Conservation (phyloP, 2,888 invertebrate genomes). For the Drosophila demipolita region DNA sequence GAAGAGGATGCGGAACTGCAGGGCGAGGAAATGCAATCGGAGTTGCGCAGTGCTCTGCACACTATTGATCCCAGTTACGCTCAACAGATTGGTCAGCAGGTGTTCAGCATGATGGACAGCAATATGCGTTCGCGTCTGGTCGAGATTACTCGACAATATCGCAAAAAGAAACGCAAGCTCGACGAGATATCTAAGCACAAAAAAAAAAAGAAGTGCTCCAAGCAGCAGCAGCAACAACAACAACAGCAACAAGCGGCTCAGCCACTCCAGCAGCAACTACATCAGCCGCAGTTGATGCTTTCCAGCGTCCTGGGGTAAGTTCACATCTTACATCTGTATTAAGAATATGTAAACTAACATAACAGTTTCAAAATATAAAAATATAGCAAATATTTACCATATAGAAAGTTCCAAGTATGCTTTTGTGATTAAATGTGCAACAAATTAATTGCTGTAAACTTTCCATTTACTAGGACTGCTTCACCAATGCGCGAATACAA, state of each 20-base stretch:
- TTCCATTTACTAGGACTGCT: conserved; percentile 50
- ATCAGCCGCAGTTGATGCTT: conserved; percentile 66
- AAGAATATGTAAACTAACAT: not conserved
- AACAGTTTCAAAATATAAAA: not conserved
- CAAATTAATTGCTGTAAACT: not conserved
- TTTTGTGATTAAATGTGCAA: no score
- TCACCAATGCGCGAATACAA: conserved; percentile 81
- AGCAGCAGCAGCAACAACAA: conserved; percentile 53
- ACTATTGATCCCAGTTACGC: conserved; percentile 76
- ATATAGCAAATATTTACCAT: not conserved
- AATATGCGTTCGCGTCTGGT: conserved; percentile 93
- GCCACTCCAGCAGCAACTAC: conserved; percentile 33
- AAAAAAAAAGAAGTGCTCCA: conserved; percentile 84
- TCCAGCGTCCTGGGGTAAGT: conserved; percentile 66
- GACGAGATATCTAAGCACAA: conserved; percentile 87
- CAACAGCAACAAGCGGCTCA: conserved; percentile 25
- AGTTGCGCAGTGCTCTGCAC: conserved; percentile 76
- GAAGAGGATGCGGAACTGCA: conserved; percentile 74
- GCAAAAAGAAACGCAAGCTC: conserved; percentile 93
- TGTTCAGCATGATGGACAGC: conserved; percentile 91
- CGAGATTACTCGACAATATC: conserved; percentile 92
- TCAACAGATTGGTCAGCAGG: conserved; percentile 83
- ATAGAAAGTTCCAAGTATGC: not conserved
- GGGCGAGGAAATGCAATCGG: conserved; percentile 77
- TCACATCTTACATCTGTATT: not conserved